A percentile compares a stretch with the other conserved stretches of the same genome.
These are phyloP conservation scores for Drosophila kokeensis DNA, from an alignment of 2,888 invertebrate species.

Conservation along the genomic window DNA sequence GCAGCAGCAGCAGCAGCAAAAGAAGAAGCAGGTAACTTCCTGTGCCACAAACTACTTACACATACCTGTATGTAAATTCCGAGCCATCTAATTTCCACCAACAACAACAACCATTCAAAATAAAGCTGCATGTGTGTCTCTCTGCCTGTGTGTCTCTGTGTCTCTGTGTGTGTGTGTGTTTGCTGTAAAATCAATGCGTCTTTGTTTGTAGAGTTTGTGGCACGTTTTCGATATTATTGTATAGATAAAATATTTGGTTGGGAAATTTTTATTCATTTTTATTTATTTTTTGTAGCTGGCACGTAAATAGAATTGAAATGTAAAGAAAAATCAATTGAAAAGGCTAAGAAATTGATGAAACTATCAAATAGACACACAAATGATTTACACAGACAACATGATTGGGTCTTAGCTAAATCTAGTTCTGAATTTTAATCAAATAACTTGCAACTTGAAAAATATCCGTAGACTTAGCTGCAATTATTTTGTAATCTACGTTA, in stretches of 20 bases:
- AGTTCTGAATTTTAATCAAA: background rate
- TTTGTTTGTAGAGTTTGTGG: slow-evolving; percentile 6
- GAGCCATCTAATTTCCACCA: slow-evolving; percentile 10
- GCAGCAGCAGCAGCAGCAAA: slow-evolving; percentile 16
- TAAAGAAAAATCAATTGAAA: slow-evolving; percentile 4
- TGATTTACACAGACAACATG: background rate
- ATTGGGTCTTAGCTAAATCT: background rate
- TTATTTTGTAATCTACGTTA: background rate
- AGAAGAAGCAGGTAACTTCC: slow-evolving; percentile 62
- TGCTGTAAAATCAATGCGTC: slow-evolving; percentile 9
- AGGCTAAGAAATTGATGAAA: background rate
- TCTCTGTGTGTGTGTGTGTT: background rate
- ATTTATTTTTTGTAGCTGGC: background rate
- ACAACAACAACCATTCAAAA: slow-evolving; percentile 21
- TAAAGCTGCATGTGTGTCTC: background rate
- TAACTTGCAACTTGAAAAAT: background rate
- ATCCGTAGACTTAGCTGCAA: background rate
- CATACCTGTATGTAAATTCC: slow-evolving; percentile 41
- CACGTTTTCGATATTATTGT: slow-evolving; percentile 20
- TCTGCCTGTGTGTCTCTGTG: background rate
- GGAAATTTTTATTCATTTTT: background rate
- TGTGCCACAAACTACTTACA: slow-evolving; percentile 24
- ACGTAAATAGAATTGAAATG: background rate
- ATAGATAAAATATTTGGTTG: slow-evolving; percentile 11
- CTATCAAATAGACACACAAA: background rate